Percentiles rank a stretch among this genome's conserved stretches.
phyloP scores from a whole-genome alignment of 2,113 vertebrate genomes.

The Trematomus loennbergii region DNA sequence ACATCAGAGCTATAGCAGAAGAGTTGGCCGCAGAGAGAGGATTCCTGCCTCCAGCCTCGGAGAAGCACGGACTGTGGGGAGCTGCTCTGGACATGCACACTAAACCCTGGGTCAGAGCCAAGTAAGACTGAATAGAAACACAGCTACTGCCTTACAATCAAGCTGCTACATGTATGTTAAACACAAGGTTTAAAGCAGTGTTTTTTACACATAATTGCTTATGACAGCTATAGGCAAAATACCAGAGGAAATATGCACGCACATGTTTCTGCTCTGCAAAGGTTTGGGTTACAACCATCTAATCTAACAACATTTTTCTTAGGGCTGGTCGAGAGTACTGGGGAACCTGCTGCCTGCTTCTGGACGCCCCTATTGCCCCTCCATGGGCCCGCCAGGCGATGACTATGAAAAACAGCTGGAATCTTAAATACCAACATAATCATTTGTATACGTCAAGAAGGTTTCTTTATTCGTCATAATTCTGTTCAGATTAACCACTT shows the following conservation, averaged over 20 bases:
- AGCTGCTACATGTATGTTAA: neutral
- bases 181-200: neutral
- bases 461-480: too few relatives aligned
- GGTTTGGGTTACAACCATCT: neutral
- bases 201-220: neutral
- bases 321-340: conserved; percentile 90
- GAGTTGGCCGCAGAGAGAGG: conserved; percentile 90
- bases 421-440: neutral
- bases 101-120: conserved; percentile 94
- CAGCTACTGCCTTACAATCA: neutral
- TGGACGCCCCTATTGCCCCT: conserved; percentile 88
- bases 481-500: neutral
- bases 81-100: conserved; percentile 90
- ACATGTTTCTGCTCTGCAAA: neutral
- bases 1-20: conserved; percentile 91
- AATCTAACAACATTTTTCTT: neutral
- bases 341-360: conserved; percentile 88
- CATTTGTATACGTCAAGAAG: neutral
- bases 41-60: conserved; percentile 89
- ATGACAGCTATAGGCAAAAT: neutral
- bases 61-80: conserved; percentile 94
- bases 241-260: neutral
- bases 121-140: conserved; percentile 76
- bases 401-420: neutral
- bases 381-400: conserved; percentile 83